phyloP scores from a whole-genome alignment of 2,888 invertebrate species.

The Macrophya annulata region DNA sequence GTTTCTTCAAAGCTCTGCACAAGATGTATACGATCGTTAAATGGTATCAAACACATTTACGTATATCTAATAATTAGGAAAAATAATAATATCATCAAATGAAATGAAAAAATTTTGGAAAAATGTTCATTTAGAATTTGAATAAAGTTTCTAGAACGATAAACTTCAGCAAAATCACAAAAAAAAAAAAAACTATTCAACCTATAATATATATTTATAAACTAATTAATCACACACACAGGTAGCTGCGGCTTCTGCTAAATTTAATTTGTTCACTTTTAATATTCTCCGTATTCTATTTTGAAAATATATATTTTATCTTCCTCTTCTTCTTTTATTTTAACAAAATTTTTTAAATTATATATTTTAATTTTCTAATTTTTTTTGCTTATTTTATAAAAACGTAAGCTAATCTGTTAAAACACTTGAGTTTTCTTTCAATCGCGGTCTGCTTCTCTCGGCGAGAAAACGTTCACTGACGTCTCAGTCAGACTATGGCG shows the following conservation, averaged over 20 bases:
- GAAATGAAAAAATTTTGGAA: background rate
- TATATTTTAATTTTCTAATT: background rate
- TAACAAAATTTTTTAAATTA: background rate
- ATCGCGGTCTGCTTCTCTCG: conserved; percentile 45
- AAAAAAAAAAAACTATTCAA: background rate
- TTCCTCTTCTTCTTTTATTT: background rate
- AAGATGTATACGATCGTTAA: background rate
- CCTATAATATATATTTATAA: background rate
- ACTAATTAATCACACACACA: background rate
- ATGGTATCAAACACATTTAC: background rate
- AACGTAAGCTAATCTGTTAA: background rate
- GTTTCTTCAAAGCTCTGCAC: background rate
- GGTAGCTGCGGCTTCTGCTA: background rate
- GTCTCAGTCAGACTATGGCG: conserved; percentile 36
- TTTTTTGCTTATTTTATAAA: background rate
- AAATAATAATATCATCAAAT: background rate
- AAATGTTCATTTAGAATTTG: background rate
- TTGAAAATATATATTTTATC: background rate
- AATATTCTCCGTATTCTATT: background rate
- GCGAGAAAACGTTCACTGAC: conserved; percentile 50
- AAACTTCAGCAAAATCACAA: background rate
- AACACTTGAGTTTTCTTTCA: background rate
- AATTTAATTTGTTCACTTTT: background rate
- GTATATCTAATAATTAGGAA: background rate
- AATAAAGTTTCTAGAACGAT: background rate